A percentile compares a stretch with the other conserved stretches of the same genome.
Evolutionary conservation across 1,140 invertebrate species (phyloP).

Genomic region (Brachionus sp.): DNA sequence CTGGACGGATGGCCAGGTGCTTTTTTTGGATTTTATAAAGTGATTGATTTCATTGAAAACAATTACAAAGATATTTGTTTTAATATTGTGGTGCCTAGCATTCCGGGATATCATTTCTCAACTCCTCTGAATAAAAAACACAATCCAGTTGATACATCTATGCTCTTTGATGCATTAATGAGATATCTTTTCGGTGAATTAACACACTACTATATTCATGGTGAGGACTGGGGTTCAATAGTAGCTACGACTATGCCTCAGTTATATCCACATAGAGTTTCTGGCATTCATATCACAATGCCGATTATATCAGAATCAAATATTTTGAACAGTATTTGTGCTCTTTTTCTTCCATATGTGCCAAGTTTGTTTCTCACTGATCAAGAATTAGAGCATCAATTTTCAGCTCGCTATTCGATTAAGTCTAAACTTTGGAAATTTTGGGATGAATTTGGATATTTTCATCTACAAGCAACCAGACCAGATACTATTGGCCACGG

Average conservation of each 20-base stretch:
- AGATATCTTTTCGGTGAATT: slow-evolving; percentile 59
- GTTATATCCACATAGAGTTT: slow-evolving; percentile 65
- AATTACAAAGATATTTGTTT: slow-evolving; percentile 59
- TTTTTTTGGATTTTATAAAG: slow-evolving; percentile 76
- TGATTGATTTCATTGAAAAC: slow-evolving; percentile 61
- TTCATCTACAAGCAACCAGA: slow-evolving; percentile 80
- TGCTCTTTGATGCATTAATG: slow-evolving; percentile 1
- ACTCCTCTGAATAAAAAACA: slow-evolving; percentile 55
- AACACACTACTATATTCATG: slow-evolving; percentile 74
- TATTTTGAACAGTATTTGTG: background rate
- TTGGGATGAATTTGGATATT: slow-evolving; percentile 72
- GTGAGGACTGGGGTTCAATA: slow-evolving; percentile 69
- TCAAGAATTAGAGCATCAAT: slow-evolving; percentile 58
- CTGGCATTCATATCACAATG: slow-evolving; percentile 45
- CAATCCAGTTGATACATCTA: background rate
- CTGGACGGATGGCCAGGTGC: slow-evolving; percentile 85
- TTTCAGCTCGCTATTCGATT: background rate
- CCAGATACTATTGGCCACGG: slow-evolving; percentile 73
- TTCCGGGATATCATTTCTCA: slow-evolving; percentile 82
- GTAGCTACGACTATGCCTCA: slow-evolving; percentile 62
- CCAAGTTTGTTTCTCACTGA: slow-evolving; percentile 67
- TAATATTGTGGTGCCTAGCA: slow-evolving; percentile 73
- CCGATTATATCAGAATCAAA: background rate
- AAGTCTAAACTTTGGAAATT: slow-evolving; percentile 50
- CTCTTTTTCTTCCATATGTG: slow-evolving; percentile 19